Conservation (phyloP, 2,888 invertebrate species). For the Peribatodes rhomboidaria region DNA sequence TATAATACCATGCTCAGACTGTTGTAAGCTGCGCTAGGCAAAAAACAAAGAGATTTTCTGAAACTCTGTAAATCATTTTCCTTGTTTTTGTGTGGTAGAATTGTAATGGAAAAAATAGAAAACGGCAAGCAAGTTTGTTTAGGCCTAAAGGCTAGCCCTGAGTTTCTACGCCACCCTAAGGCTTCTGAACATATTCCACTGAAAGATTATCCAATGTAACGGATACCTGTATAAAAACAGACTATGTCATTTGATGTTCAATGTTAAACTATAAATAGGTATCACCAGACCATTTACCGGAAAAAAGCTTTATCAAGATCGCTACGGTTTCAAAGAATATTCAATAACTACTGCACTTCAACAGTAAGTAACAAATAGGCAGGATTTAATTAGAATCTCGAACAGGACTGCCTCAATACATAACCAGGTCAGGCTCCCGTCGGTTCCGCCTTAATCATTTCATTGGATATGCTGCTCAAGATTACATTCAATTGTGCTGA, state of each 20-base stretch:
- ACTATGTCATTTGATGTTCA: too few relatives aligned
- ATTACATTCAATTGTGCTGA: slow-evolving; percentile 52
- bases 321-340: too few relatives aligned
- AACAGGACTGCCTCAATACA: slow-evolving; percentile 11
- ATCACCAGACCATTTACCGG: too few relatives aligned
- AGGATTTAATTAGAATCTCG: slow-evolving; percentile 5
- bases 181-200: too few relatives aligned
- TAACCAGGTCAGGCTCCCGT: slow-evolving; percentile 18
- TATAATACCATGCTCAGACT: neutral
- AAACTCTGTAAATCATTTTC: slow-evolving; percentile 4
- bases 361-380: neutral
- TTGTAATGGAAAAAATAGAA: too few relatives aligned
- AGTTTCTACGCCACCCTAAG: too few relatives aligned
- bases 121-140: too few relatives aligned
- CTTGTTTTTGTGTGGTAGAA: slow-evolving; percentile 8
- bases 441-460: slow-evolving; percentile 40
- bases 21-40: neutral
- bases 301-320: too few relatives aligned
- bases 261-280: too few relatives aligned
- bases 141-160: too few relatives aligned
- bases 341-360: neutral
- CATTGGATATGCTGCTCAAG: slow-evolving; percentile 41
- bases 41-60: slow-evolving; percentile 1
- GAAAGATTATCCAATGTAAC: too few relatives aligned
- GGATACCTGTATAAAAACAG: too few relatives aligned